Percentiles rank a stretch among this genome's conserved stretches.
phyloP scores from a whole-genome alignment of 2,113 vertebrate species.

The Lophochroa leadbeateri region DNA sequence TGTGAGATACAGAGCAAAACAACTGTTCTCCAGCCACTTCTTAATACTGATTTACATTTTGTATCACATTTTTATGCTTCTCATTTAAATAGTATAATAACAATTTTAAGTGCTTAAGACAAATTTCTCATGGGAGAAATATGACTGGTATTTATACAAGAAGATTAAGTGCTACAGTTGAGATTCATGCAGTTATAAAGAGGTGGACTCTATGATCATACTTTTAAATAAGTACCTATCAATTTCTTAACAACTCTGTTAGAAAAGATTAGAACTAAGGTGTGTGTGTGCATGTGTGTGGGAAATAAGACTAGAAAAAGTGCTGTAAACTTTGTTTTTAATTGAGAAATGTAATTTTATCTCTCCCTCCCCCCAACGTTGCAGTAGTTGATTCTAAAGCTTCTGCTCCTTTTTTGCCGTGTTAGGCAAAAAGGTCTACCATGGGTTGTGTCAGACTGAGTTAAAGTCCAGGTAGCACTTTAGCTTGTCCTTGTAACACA shows the following conservation, averaged over 20 bases:
- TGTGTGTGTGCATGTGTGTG: not conserved
- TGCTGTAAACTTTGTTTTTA: not conserved
- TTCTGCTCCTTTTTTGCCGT: not conserved
- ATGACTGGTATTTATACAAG: not conserved
- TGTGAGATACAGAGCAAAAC: not conserved
- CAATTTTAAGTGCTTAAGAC: not conserved
- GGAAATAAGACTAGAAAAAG: not conserved
- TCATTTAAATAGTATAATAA: not conserved
- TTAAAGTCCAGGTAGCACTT: not conserved
- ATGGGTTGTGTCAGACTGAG: not conserved
- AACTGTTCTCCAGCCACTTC: not conserved
- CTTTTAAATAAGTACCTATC: not conserved
- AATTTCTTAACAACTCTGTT: not conserved
- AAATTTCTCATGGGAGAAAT: not conserved
- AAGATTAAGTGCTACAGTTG: not conserved
- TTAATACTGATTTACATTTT: not conserved
- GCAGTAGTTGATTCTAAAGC: not conserved
- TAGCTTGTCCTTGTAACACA: not conserved
- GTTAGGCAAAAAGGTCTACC: not conserved
- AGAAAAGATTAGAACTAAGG: not conserved
- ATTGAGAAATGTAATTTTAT: not conserved
- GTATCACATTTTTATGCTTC: not conserved
- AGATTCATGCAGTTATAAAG: not conserved
- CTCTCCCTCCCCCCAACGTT: accelerated
- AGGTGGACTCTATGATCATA: not conserved